Evolutionary conservation across 2,113 vertebrate species (phyloP), one percentile per base, ranked within the genome.

Genomic region (Peromyscus maniculatus): DNA sequence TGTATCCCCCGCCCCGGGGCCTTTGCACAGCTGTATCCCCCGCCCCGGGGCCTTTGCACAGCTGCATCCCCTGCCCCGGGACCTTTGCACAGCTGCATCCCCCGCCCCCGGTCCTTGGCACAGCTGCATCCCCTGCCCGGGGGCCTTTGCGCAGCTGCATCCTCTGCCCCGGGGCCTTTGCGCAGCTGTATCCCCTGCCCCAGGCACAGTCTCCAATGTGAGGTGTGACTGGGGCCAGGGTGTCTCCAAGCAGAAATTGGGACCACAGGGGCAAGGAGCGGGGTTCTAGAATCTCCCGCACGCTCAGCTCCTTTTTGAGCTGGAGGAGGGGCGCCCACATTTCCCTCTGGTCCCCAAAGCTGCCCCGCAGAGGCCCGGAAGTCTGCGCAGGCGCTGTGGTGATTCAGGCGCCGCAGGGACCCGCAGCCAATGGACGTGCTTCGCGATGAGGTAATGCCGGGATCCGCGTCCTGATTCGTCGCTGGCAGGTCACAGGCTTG

Each of bases 371-470:
- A n/a, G 55, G 21, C 55, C 80, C 11, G 12, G 74, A 43, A 49
- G 24, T 77, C 52, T 57, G 79, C 79, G 52, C 79, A 82, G 33
- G 79, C 79, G 52, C 33, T 24, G 52, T 82, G n/a, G n/a, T 39
- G 79, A n/a, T n/a, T 57, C 52, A n/a, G 33, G 17, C 17, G 24
- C 97, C 91, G 16, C 46, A 31, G 4, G 21, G 52, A 67, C 75
- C 36, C 1, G 0, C 55, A 94, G 95, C 98, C 98, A 98, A 97
- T 98, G 80, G 93, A 8, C 2, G 82, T 0, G 46, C 71, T 22
- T 36, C 36, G 24, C 64, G 96, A 87, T 98, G 97, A 98, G 91
- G 97, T 97, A 96, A 98, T 97, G 98, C 67, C 0, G 8, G 43
- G 33, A 26, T 16, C 6, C 8, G 59, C n/a, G 7, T 36, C 77